phyloP scores from a whole-genome alignment of 2,888 invertebrate species.

The Pemphredon lugubris region DNA sequence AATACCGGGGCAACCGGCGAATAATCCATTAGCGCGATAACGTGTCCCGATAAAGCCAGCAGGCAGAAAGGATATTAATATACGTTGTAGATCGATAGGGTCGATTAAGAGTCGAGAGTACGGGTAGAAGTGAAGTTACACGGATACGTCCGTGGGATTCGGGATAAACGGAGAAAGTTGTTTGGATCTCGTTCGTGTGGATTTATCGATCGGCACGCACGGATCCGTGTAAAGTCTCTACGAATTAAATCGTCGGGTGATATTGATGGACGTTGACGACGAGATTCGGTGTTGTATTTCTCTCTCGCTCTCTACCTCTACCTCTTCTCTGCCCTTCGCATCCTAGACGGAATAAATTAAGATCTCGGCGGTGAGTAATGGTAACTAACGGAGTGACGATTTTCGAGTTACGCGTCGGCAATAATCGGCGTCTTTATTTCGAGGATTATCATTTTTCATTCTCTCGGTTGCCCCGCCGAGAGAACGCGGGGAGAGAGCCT shows the following conservation, averaged over 20 bases:
- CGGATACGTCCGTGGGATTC: slow-evolving; percentile 29
- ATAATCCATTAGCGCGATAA: slow-evolving; percentile 26
- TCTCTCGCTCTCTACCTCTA: too few species aligned
- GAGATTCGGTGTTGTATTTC: slow-evolving; percentile 43
- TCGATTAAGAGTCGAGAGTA: slow-evolving; percentile 41
- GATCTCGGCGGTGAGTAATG: slow-evolving; percentile 47
- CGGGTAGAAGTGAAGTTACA: slow-evolving; percentile 30
- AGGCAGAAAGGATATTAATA: slow-evolving; percentile 42
- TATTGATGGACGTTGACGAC: slow-evolving; percentile 53
- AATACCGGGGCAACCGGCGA: slow-evolving; percentile 6
- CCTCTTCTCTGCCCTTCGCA: too few species aligned
- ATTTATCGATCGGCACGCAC: slow-evolving; percentile 42
- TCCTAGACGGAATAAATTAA: slow-evolving; percentile 53
- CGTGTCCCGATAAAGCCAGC: slow-evolving; percentile 9
- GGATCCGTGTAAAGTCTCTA: slow-evolving; percentile 49
- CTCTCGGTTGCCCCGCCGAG: slow-evolving; percentile 4
- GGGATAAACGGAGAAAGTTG: slow-evolving; percentile 8
- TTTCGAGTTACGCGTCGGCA: slow-evolving; percentile 36
- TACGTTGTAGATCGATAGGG: slow-evolving; percentile 31
- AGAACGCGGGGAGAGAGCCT: slow-evolving; percentile 19
- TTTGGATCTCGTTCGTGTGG: slow-evolving; percentile 14
- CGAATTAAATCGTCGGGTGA: slow-evolving; percentile 41
- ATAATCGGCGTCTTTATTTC: slow-evolving; percentile 47
- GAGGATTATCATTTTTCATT: slow-evolving; percentile 49
- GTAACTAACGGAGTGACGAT: slow-evolving; percentile 53